These are phyloP conservation scores for Dryadula phaetusa DNA, from an alignment of 2,888 invertebrate species.

Conservation along the genomic window DNA sequence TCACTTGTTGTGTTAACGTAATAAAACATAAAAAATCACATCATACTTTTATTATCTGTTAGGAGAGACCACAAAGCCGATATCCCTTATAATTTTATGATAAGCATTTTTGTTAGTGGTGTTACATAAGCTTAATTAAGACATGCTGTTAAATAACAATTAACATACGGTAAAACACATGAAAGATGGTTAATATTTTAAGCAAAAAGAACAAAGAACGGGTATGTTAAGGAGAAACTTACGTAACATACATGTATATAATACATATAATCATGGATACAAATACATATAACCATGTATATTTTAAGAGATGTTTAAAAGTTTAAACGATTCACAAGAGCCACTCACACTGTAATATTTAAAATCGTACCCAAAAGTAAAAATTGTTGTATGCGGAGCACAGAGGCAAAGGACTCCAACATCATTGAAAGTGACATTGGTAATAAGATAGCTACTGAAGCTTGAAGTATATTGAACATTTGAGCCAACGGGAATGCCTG, in stretches of 20 bases:
- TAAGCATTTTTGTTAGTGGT: neutral
- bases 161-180: neutral
- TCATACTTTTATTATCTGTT: neutral
- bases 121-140: neutral
- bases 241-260: constrained; percentile 9
- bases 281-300: constrained; percentile 18
- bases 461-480: constrained; percentile 89
- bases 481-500: constrained; percentile 90
- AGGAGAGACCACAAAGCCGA: neutral
- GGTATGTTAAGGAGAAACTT: constrained; percentile 11
- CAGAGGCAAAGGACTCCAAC: constrained; percentile 85
- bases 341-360: constrained; percentile 53
- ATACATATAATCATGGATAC: constrained; percentile 10
- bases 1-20: neutral
- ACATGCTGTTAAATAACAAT: constrained; percentile 26
- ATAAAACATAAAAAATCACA: too few species aligned
- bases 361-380: constrained; percentile 82
- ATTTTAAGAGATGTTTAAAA: constrained; percentile 12
- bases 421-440: constrained; percentile 80
- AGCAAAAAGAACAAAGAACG: constrained; percentile 16
- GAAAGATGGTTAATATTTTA: constrained; percentile 6
- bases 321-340: constrained; percentile 47
- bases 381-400: constrained; percentile 83
- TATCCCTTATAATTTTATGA: neutral
- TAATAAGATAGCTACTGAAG: constrained; percentile 81